Evolutionary conservation across 2,797 vertebrate genomes (phyloP).

Genomic region (Simalia tracyae): DNA sequence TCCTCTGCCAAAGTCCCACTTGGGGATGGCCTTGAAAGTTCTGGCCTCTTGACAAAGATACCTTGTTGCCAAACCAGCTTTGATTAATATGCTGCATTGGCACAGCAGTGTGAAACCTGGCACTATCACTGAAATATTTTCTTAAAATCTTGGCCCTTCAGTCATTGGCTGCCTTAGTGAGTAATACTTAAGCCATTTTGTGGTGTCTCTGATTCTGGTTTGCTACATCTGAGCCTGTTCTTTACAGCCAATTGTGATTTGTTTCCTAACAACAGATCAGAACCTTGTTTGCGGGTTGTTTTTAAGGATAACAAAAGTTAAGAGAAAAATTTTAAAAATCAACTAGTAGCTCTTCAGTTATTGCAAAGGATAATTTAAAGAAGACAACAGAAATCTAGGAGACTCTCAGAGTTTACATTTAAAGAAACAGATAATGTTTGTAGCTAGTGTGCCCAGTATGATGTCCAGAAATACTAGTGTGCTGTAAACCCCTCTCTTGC

Average conservation of each 20-base stretch:
- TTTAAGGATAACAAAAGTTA: neutral
- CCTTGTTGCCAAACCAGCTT: neutral
- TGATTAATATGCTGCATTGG: neutral
- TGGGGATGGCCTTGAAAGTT: neutral
- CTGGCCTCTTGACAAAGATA: neutral
- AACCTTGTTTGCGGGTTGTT: neutral
- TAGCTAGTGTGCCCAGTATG: no score
- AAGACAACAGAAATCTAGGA: no score
- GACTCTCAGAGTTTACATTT: no score
- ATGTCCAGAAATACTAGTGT: no score
- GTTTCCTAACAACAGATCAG: neutral
- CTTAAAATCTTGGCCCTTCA: slow-evolving; percentile 4
- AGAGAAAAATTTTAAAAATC: neutral
- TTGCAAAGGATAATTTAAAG: no score
- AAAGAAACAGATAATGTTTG: no score
- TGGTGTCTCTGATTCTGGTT: neutral
- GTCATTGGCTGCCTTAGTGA: neutral
- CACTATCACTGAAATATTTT: neutral
- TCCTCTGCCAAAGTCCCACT: slow-evolving; percentile 4
- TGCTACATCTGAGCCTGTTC: neutral
- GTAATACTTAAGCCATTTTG: neutral
- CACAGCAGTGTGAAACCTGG: neutral
- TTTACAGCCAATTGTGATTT: neutral
- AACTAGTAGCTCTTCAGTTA: neutral
- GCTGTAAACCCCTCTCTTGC: no score